Evolutionary conservation across 2,888 invertebrate species (phyloP), one percentile per base, ranked within the genome.

Genomic region (Tanytarsus gracilentus): DNA sequence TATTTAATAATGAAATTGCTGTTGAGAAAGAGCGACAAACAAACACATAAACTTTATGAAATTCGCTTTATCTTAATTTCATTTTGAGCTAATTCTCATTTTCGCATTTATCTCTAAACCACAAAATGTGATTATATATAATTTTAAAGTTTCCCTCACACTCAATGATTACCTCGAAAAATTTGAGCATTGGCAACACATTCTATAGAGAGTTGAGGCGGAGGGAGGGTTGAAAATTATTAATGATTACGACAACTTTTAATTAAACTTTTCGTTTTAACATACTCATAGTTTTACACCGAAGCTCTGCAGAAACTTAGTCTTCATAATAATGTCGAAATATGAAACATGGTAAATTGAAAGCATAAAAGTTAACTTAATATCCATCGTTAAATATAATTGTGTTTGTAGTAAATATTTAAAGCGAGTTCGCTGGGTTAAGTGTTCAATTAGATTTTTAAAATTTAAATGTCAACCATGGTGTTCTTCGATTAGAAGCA

Each of bases 31-130:
- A 44, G 23, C 21, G 23, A 44, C 44, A 44, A 44, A 44, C 44
- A 44, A 44, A 55, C 55, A 39, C 23, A 26, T 26, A 39, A 26
- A 55, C 26, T 55, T 40, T 26, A 55, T 26, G 33, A 55, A 40
- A 40, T n/a, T 55, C 33, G 23, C 36, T 40, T 55, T 55, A 55
- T 55, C 55, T 55, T 11, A 53, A 55, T 26, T 55, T 39, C 26
- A 26, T 21, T 55, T 55, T 33, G n/a, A 27, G 55, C 25, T 55
- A 55, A 55, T 55, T 55, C 33, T 55, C 39, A 39, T 55, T 44
- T 23, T 44, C 44, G 23, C 44, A 44, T 44, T 44, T 44, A 44
- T 44, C 44, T 44, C 44, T 18, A n/a, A 18, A 18, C 44, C 44
- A 23, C 44, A 44, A 23, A 44, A 44, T 44, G 44, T 44, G 44